Evolutionary conservation across 2,797 vertebrate genomes (phyloP).

Genomic region (Sparidentex hasta): DNA sequence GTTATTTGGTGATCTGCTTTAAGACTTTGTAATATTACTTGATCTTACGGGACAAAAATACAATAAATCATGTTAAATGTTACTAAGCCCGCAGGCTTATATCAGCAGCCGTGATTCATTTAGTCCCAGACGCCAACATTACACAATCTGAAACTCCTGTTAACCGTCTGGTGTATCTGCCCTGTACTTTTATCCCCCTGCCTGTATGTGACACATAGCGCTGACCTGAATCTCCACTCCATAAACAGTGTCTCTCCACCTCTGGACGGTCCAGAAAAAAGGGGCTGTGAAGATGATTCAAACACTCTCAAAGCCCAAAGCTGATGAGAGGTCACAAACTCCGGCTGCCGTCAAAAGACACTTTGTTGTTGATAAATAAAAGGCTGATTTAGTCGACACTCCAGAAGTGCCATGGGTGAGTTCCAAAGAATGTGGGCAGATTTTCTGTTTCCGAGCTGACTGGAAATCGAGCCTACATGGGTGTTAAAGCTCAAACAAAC

Average conservation of each 20-base stretch:
- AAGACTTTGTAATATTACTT: not conserved
- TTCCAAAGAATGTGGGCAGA: constrained; percentile 58
- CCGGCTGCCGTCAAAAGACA: constrained; percentile 35
- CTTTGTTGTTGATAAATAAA: constrained; percentile 63
- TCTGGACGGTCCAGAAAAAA: constrained; percentile 12
- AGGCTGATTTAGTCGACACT: constrained; percentile 41
- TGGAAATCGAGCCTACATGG: constrained; percentile 29
- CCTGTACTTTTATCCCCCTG: constrained; percentile 17
- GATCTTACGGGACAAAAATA: constrained; percentile 3
- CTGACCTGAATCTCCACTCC: constrained; percentile 14
- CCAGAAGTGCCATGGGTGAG: constrained; percentile 44
- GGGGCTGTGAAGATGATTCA: constrained; percentile 30
- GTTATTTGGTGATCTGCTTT: not conserved
- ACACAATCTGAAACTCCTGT: constrained; percentile 1
- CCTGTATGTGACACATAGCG: constrained; percentile 4
- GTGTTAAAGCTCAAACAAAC: constrained; percentile 58
- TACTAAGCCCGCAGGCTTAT: not conserved
- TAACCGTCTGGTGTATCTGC: not conserved
- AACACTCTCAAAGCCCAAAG: constrained; percentile 20
- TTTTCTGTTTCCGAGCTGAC: constrained; percentile 21
- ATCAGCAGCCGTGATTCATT: constrained; percentile 10
- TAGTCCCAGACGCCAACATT: constrained; percentile 3
- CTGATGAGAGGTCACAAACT: constrained; percentile 38
- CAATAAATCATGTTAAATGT: not conserved
- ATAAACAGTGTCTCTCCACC: constrained; percentile 1